These are phyloP conservation scores for Notamacropus eugenii DNA, from an alignment of 2,797 vertebrate genomes.

Conservation along the genomic window DNA sequence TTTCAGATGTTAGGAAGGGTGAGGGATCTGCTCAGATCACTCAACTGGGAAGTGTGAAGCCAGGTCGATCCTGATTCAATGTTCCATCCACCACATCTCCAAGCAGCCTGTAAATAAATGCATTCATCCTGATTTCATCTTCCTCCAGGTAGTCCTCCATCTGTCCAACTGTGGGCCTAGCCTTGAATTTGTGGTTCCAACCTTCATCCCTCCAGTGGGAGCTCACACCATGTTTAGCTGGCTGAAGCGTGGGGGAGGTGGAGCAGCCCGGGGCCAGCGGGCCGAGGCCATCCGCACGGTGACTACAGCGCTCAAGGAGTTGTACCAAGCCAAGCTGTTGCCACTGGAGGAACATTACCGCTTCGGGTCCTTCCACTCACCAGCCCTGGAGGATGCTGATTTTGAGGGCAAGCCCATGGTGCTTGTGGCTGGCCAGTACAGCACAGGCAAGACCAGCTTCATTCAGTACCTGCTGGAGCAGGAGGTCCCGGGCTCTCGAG, in stretches of 20 bases:
- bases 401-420: constrained; percentile 98
- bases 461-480: constrained; percentile 96
- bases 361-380: constrained; percentile 94
- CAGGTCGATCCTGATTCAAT: background rate
- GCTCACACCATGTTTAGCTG: constrained; percentile 92
- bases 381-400: constrained; percentile 93
- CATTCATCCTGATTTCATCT: background rate
- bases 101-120: background rate
- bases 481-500: constrained; percentile 93
- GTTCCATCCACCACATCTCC: background rate
- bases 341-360: constrained; percentile 94
- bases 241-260: constrained; percentile 91
- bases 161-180: background rate
- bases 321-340: constrained; percentile 92
- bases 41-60: too few relatives aligned
- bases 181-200: background rate
- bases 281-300: constrained; percentile 95
- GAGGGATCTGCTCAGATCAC: background rate
- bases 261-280: constrained; percentile 88
- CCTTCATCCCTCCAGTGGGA: background rate
- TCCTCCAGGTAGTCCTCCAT: background rate
- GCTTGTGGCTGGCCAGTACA: constrained; percentile 95
- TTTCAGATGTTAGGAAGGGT: background rate
- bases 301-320: constrained; percentile 93
- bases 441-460: constrained; percentile 96